phyloP scores from a whole-genome alignment of 2,888 invertebrate species.

The Parnassius mnemosyne region DNA sequence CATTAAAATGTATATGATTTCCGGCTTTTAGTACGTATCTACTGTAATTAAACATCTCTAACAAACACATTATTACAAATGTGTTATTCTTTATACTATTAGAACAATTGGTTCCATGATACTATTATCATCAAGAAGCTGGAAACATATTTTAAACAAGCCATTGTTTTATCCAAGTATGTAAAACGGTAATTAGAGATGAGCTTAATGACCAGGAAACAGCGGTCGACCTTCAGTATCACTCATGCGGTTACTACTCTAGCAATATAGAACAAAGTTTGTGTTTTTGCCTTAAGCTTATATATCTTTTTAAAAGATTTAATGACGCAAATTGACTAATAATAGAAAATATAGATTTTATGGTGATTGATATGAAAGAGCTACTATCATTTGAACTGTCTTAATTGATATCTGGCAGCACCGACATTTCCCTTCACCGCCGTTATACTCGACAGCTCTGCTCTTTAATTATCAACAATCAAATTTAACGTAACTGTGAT shows the following conservation, averaged over 20 bases:
- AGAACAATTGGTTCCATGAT: constrained; percentile 22
- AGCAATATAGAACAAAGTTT: constrained; percentile 8
- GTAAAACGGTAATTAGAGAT: constrained; percentile 42
- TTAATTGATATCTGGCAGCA: not conserved
- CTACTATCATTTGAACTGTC: not conserved
- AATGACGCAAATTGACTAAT: no score
- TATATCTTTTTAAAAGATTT: no score
- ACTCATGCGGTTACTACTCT: constrained; percentile 1
- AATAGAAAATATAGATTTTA: no score
- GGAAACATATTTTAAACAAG: constrained; percentile 51
- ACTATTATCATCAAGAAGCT: constrained; percentile 29
- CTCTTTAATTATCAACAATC: not conserved
- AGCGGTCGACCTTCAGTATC: constrained; percentile 34
- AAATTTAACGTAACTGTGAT: not conserved
- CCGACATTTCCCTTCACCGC: not conserved
- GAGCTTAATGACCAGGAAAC: constrained; percentile 50
- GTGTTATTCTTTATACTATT: constrained; percentile 21
- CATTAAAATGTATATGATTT: no score
- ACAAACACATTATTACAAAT: constrained; percentile 6
- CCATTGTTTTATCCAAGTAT: constrained; percentile 50
- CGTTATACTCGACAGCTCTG: not conserved
- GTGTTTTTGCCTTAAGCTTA: no score
- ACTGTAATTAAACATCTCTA: constrained; percentile 2
- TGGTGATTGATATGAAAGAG: no score
- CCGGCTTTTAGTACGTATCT: constrained; percentile 5